phyloP scores from a whole-genome alignment of 2,797 vertebrate genomes.

The Brotula barbata region DNA sequence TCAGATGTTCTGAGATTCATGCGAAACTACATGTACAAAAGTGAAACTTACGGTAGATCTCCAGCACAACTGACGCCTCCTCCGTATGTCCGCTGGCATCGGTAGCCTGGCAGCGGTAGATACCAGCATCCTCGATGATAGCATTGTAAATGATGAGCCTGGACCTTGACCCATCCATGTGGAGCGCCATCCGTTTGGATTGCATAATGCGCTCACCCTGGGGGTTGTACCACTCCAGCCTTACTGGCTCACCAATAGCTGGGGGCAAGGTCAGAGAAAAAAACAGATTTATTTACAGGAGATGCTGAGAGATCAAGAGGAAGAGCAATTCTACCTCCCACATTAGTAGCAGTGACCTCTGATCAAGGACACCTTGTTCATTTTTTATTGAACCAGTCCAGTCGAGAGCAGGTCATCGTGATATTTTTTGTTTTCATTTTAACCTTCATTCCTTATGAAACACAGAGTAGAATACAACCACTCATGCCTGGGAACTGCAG shows the following conservation, averaged over 20 bases:
- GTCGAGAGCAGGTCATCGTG: neutral
- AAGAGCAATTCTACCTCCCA: neutral
- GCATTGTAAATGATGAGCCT: conserved; percentile 96
- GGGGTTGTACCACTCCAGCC: conserved; percentile 95
- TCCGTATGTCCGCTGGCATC: conserved; percentile 87
- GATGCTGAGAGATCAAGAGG: neutral
- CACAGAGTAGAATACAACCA: conserved; percentile 12
- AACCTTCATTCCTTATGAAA: neutral
- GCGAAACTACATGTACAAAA: conserved; percentile 5
- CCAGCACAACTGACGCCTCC: conserved; percentile 95
- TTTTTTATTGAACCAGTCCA: neutral
- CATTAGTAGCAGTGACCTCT: neutral
- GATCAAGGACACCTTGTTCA: neutral
- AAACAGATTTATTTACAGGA: neutral
- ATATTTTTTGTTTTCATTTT: neutral
- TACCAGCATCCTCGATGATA: conserved; percentile 94
- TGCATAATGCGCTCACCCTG: conserved; percentile 91
- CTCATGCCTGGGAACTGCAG: conserved; percentile 21
- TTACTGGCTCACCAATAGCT: conserved; percentile 93
- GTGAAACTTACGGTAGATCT: conserved; percentile 92
- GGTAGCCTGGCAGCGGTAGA: conserved; percentile 94
- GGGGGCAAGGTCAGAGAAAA: conserved; percentile 20
- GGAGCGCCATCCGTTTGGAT: conserved; percentile 87
- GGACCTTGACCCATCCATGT: conserved; percentile 89
- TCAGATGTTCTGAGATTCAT: neutral